A percentile compares a stretch with the other conserved stretches of the same genome.
Evolutionary conservation across 2,888 invertebrate genomes (phyloP).

Genomic region (Gymnoscelis rufifasciata): DNA sequence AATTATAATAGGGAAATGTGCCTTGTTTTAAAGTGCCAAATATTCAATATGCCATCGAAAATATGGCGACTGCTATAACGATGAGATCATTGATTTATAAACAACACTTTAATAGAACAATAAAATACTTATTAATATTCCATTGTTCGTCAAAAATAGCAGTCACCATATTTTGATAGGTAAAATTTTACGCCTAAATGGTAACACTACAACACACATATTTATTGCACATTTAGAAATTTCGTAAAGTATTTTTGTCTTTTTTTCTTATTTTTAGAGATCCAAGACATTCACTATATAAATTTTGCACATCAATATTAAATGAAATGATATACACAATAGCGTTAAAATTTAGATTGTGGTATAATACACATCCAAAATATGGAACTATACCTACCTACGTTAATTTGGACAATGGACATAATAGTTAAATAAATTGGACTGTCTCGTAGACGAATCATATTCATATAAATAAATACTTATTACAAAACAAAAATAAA

Average conservation of each 20-base stretch:
- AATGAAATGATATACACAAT: slow-evolving; percentile 77
- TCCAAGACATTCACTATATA: slow-evolving; percentile 78
- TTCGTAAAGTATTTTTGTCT: slow-evolving; percentile 78
- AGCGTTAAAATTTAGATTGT: slow-evolving; percentile 71
- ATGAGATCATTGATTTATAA: slow-evolving; percentile 67
- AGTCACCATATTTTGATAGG: slow-evolving; percentile 55
- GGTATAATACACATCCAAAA: slow-evolving; percentile 78
- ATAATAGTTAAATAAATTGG: slow-evolving; percentile 66
- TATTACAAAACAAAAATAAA: slow-evolving; percentile 50
- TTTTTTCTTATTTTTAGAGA: slow-evolving; percentile 77
- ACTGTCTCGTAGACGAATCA: slow-evolving; percentile 54
- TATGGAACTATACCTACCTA: slow-evolving; percentile 76
- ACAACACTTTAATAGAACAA: slow-evolving; percentile 48
- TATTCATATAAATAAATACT: slow-evolving; percentile 25
- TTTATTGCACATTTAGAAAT: slow-evolving; percentile 80
- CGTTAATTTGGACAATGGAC: slow-evolving; percentile 76
- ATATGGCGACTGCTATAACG: slow-evolving; percentile 55
- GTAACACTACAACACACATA: slow-evolving; percentile 80
- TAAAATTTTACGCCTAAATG: slow-evolving; percentile 74
- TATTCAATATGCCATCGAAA: slow-evolving; percentile 65
- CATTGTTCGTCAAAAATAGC: slow-evolving; percentile 37
- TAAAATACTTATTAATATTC: slow-evolving; percentile 17
- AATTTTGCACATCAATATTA: slow-evolving; percentile 77
- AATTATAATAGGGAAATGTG: slow-evolving; percentile 77
- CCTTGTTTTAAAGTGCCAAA: slow-evolving; percentile 78